Percentiles rank a stretch among this genome's conserved stretches.
Conservation (phyloP, 2,113 vertebrate species). For the Xiphophorus hellerii region DNA sequence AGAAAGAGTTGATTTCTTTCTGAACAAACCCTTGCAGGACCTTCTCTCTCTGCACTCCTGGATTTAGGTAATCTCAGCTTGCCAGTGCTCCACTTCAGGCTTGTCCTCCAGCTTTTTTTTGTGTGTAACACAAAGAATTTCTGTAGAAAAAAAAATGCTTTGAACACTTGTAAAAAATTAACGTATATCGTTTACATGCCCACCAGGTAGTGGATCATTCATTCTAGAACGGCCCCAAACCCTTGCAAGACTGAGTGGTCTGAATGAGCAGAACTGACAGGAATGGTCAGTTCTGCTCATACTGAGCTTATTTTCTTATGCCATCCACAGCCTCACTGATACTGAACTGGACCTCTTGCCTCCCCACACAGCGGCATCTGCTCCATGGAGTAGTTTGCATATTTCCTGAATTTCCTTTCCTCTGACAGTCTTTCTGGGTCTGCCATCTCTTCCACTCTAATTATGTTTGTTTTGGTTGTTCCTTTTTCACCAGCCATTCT, state of each 20-base stretch:
- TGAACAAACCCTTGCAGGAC: conserved; percentile 20
- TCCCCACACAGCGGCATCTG: background rate
- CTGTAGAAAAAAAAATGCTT: background rate
- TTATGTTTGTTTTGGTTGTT: conserved; percentile 8
- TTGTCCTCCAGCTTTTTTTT: conserved; percentile 13
- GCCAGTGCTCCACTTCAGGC: conserved; percentile 48
- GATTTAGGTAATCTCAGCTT: conserved; percentile 56
- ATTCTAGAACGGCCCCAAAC: background rate
- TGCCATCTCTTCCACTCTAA: background rate
- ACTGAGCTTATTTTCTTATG: background rate
- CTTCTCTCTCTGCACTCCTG: conserved; percentile 19
- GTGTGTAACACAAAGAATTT: background rate
- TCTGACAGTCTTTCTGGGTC: background rate
- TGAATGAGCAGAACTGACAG: too few species aligned
- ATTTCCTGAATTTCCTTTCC: background rate
- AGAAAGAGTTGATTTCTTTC: conserved; percentile 35
- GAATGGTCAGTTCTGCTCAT: conserved; percentile 2
- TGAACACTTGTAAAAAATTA: background rate
- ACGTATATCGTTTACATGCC: too few species aligned
- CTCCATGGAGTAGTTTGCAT: conserved; percentile 7
- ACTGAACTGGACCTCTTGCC: background rate
- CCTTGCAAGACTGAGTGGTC: too few species aligned
- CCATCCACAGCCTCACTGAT: background rate
- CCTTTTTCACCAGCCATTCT: conserved; percentile 8
- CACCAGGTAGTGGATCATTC: background rate